Percentiles rank a stretch among this genome's conserved stretches.
phyloP scores from a whole-genome alignment of 2,888 invertebrate genomes.

The Bhutanitis thaidina region DNA sequence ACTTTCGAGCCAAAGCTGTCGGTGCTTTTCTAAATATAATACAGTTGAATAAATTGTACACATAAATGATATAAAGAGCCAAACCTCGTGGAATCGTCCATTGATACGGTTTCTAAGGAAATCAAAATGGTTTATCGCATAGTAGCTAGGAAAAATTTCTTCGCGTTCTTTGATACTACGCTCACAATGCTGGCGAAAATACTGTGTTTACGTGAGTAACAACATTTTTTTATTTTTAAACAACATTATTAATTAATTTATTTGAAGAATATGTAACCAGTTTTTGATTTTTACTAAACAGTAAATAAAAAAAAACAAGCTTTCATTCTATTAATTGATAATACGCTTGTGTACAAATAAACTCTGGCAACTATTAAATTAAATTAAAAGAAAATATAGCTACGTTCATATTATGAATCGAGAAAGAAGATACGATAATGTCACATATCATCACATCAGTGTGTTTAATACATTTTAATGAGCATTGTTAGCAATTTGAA shows the following conservation, averaged over 20 bases:
- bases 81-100: conserved; percentile 33
- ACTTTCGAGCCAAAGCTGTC: conserved; percentile 3
- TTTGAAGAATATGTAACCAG: no score
- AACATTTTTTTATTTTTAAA: background rate
- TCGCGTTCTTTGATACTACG: conserved; percentile 12
- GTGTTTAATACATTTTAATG: no score
- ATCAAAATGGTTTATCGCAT: conserved; percentile 49
- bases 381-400: no score
- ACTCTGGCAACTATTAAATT: no score
- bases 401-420: no score
- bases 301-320: background rate
- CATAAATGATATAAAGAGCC: conserved; percentile 38
- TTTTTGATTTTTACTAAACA: background rate
- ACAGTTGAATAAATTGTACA: conserved; percentile 20
- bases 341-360: background rate
- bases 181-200: conserved; percentile 40
- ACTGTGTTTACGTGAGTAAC: conserved; percentile 65
- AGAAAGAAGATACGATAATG: no score
- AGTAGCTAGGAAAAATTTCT: conserved; percentile 16
- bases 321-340: background rate
- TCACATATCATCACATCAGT: no score
- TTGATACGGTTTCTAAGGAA: conserved; percentile 48
- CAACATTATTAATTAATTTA: background rate
- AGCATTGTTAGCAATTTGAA: no score
- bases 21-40: conserved; percentile 20